Conservation (phyloP, 2,797 vertebrate species). For the Squalus acanthias region DNA sequence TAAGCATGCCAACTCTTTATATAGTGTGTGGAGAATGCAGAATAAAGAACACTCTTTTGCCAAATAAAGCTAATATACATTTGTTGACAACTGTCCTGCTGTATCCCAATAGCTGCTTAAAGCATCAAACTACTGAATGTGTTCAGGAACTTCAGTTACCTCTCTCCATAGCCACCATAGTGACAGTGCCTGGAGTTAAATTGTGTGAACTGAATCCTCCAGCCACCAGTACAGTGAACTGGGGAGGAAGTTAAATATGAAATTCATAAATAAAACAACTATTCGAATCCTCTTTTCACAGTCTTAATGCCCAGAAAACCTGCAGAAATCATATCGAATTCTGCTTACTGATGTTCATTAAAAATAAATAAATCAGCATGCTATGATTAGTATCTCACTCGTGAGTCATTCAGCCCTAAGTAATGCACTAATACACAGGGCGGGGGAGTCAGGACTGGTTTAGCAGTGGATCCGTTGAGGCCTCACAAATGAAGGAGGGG, state of each 20-base stretch:
- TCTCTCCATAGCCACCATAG: background rate
- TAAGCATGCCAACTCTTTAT: background rate
- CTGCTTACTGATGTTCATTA: background rate
- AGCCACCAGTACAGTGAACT: background rate
- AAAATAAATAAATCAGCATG: conserved; percentile 14
- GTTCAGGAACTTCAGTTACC: background rate
- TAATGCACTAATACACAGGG: background rate
- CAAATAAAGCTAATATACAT: background rate
- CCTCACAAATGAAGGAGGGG: background rate
- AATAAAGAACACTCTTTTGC: background rate
- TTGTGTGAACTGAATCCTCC: background rate
- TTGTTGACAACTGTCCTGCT: background rate
- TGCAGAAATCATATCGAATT: background rate
- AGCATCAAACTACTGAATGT: background rate
- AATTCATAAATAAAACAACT: background rate
- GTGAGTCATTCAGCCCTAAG: background rate
- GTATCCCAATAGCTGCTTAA: background rate
- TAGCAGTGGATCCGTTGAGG: background rate
- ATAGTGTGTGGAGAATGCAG: background rate
- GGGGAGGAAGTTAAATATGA: background rate
- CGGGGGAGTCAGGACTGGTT: background rate
- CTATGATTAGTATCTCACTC: background rate
- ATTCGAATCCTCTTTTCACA: background rate
- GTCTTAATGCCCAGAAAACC: background rate
- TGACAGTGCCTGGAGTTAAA: background rate